Conservation (phyloP, 2,888 invertebrate species). For the Chrysolina oricalcia region DNA sequence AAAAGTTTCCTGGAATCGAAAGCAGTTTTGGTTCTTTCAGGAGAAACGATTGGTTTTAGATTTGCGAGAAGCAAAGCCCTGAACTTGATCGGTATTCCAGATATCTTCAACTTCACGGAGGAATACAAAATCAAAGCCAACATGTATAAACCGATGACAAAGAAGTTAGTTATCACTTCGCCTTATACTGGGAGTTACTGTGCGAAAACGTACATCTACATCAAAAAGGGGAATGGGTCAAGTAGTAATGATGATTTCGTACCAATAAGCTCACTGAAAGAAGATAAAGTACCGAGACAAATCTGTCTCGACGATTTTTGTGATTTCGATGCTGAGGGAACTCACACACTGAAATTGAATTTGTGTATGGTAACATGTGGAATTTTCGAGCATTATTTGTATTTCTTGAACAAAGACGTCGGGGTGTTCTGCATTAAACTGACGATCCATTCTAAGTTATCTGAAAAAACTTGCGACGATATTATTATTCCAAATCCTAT, state of each 20-base stretch:
- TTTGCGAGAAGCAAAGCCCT: conserved; percentile 62
- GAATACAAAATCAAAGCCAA: conserved; percentile 52
- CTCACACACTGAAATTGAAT: conserved; percentile 25
- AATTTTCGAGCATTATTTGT: conserved; percentile 51
- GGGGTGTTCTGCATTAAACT: conserved; percentile 64
- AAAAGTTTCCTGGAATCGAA: conserved; percentile 54
- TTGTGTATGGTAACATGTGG: conserved; percentile 50
- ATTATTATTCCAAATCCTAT: conserved; percentile 51
- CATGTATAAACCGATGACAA: conserved; percentile 38
- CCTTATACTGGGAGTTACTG: conserved; percentile 52
- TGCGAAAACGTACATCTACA: conserved; percentile 47
- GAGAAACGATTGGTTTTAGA: conserved; percentile 60
- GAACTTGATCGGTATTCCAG: conserved; percentile 60
- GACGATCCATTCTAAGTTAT: conserved; percentile 37
- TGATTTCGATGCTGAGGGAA: conserved; percentile 43
- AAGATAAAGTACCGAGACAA: conserved; percentile 49
- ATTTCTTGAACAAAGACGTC: conserved; percentile 57
- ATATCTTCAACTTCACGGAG: conserved; percentile 51
- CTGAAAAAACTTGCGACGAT: conserved; percentile 17
- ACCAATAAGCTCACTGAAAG: conserved; percentile 20
- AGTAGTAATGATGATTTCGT: conserved; percentile 49
- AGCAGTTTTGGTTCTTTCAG: conserved; percentile 61
- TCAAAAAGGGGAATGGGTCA: conserved; percentile 36
- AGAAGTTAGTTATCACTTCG: conserved; percentile 44
- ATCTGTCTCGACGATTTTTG: conserved; percentile 31